A percentile compares a stretch with the other conserved stretches of the same genome.
Conservation (phyloP, 1,140 invertebrate species). For the Eumaeus atala region DNA sequence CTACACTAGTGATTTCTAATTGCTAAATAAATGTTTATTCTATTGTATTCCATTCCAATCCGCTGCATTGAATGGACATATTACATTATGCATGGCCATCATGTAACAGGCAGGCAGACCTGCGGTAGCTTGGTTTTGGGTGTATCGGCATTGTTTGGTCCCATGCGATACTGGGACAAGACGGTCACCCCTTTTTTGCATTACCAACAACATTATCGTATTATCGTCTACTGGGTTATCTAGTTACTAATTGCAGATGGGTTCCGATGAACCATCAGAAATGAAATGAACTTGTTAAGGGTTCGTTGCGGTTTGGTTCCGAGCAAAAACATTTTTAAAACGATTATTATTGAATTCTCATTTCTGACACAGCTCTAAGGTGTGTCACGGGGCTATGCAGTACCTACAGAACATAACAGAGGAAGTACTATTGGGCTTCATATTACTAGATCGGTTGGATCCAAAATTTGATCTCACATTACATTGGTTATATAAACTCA, state of each 20-base stretch:
- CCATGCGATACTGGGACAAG: conserved; percentile 19
- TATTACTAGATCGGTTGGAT: neutral
- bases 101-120: neutral
- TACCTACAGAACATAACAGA: conserved; percentile 19
- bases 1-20: too few species aligned
- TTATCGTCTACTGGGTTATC: neutral
- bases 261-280: too few species aligned
- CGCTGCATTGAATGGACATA: conserved; percentile 9
- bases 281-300: conserved; percentile 10
- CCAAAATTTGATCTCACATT: conserved; percentile 2
- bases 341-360: conserved; percentile 23
- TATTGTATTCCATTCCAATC: too few species aligned
- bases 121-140: neutral
- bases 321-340: too few species aligned
- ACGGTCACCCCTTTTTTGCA: conserved; percentile 19
- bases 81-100: neutral
- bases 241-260: neutral
- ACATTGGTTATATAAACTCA: neutral
- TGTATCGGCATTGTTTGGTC: conserved; percentile 14
- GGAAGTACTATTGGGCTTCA: neutral
- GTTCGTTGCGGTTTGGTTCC: neutral
- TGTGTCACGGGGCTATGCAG: conserved; percentile 21
- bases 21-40: too few species aligned
- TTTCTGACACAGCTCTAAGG: conserved; percentile 21
- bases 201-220: conserved; percentile 3